These are phyloP conservation scores for Xerus inauris DNA, from an alignment of 2,113 vertebrate genomes.

Conservation along the genomic window DNA sequence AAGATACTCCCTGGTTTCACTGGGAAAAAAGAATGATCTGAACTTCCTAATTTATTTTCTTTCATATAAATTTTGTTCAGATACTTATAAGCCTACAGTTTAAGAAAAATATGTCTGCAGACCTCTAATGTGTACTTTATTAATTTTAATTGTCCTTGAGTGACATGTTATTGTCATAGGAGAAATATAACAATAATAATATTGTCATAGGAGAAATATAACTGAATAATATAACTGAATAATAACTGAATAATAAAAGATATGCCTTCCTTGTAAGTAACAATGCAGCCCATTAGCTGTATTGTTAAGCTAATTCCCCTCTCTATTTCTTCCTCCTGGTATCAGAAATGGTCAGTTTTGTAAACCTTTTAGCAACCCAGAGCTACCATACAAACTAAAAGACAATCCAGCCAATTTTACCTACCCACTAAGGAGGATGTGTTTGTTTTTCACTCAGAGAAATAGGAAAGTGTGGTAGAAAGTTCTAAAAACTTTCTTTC, in stretches of 20 bases:
- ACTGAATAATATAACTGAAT: too few species aligned
- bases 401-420: background rate
- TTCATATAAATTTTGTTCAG: background rate
- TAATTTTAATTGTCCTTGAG: background rate
- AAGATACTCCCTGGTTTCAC: background rate
- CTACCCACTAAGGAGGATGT: background rate
- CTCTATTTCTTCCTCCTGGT: background rate
- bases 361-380: background rate
- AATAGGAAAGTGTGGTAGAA: background rate
- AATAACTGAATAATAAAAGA: background rate
- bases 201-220: background rate
- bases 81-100: background rate
- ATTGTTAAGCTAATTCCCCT: background rate
- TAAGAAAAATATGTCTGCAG: background rate
- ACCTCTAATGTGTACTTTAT: background rate
- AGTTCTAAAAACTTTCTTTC: background rate
- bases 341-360: background rate
- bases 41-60: background rate
- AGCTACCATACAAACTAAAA: background rate
- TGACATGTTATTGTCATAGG: background rate
- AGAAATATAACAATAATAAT: background rate
- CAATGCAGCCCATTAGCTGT: background rate
- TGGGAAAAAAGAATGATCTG: background rate
- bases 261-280: background rate
- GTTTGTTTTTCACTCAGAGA: constrained; percentile 7